Base-by-base conservation (phyloP, 1,140 invertebrate species). In the Bombus haemorrhoidalis region DNA sequence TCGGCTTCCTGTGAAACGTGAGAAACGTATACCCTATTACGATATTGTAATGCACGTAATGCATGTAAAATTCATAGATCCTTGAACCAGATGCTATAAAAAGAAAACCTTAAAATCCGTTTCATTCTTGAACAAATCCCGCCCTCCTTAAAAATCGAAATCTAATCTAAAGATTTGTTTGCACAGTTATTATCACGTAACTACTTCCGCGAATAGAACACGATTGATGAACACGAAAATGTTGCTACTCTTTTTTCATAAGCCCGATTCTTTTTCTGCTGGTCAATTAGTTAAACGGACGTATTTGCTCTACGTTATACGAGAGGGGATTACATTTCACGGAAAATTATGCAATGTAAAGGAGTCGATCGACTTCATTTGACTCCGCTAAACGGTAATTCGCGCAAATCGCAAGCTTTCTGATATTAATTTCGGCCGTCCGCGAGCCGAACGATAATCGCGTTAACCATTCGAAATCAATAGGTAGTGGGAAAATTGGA, bases 351-450 rank as follows among this genome's bases (percentile, higher is more conserved):
- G 18, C 57, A 41, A 37, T 78, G 39, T 69, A 66, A 74, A 64
- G 57, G 39, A 82, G 59, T 62, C 76, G 68, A 80, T 86, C 39
- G 73, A 86, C 86, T 89, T 90, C 87, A 86, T 87, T 91, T 90
- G 83, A 76, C 81, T 53, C 47, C 89, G 87, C 91, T 90, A 87
- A 92, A 91, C 84, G 90, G 79, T 89, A 92, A 92, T 92, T 90
- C 87, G 66, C 72, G 85, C 69, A 90, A 91, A 92, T 91, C 86
- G 86, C 53, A 69, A 84, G 85, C 83, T 83, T 87, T 84, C 83
- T 89, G 86, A 91, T 91, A 92, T 92, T 92, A 90, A 92, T 92
- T 92, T 89, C 81, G 73, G 59, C 69, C 68, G 37, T 77, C 57
- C 59, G 62, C 62, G 74, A 34, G 76, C 73, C 77, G 53, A 59